Evolutionary conservation across 2,888 invertebrate genomes (phyloP), one percentile per base, ranked within the genome.

Genomic region (Eupithecia subfuscata): DNA sequence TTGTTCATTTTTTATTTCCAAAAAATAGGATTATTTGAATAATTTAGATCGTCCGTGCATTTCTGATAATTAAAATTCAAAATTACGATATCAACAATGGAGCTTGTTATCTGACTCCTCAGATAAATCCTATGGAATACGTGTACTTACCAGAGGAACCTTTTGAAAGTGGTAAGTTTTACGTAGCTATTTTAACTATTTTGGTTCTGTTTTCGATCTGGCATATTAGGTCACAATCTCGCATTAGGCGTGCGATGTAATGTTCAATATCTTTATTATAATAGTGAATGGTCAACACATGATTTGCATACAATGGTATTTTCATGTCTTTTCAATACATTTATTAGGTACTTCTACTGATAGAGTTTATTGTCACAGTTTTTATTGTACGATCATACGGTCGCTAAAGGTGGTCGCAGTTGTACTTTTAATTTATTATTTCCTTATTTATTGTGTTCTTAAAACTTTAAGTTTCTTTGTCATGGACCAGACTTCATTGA

Each of bases 261-360:
- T 81, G 67, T 84, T 80, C 86, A 85, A 84, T 84, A 82, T 81
- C 86, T 86, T 83, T 82, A 86, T 86, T 85, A 87, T 89, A 81
- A 88, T 69, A 82, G 89, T 90, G 90, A 90, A 87, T 90, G 88
- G 87, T 88, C 87, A 86, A 86, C 81, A 84, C 90, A 88, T 91
- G 73, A 93, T 94, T 94, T 92, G 93, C 93, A 93, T 94, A 92
- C 91, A 93, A 92, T 93, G 84, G 85, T 87, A 84, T 85, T 88
- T 84, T 87, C 84, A 85, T 85, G 89, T 88, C 87, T 90, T 81
- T 85, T 87, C 86, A 83, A 83, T 85, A 83, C 63, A 63, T 74
- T 84, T 84, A 83, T 82, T 84, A n/a, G n/a, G n/a, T n/a, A 84
- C 82, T 80, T 78, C 30, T 40, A 9, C 65, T 60, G 25, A 43